Conservation (phyloP, 2,888 invertebrate species). For the Papilio gigon region DNA sequence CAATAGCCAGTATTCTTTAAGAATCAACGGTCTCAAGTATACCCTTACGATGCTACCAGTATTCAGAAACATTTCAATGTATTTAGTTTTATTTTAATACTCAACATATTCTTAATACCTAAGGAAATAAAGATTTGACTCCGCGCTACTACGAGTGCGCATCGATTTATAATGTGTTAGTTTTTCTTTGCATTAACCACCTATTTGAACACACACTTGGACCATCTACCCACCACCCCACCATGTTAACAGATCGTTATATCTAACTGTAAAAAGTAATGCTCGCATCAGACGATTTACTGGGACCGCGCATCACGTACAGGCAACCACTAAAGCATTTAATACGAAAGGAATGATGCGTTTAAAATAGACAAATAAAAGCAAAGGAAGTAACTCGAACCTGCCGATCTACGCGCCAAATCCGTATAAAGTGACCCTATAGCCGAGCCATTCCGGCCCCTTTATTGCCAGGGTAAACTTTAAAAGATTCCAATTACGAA, state of each 20-base stretch:
- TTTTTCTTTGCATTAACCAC: background rate
- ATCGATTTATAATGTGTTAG: too few relatives aligned
- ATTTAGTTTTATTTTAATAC: too few relatives aligned
- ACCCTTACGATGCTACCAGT: too few relatives aligned
- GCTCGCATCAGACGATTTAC: slow-evolving; percentile 13
- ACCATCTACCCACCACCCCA: background rate
- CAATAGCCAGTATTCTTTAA: slow-evolving; percentile 55
- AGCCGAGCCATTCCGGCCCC: slow-evolving; percentile 52
- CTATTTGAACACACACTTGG: too few relatives aligned
- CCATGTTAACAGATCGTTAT: slow-evolving; percentile 4
- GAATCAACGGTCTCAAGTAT: slow-evolving; percentile 23
- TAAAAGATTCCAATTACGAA: slow-evolving; percentile 78
- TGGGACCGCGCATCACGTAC: slow-evolving; percentile 14
- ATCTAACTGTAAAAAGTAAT: background rate
- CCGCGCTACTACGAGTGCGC: too few relatives aligned
- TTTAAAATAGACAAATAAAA: slow-evolving; percentile 35
- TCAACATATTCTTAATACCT: too few relatives aligned
- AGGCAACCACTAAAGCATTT: slow-evolving; percentile 36
- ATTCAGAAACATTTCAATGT: too few relatives aligned
- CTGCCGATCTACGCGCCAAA: slow-evolving; percentile 27
- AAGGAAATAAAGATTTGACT: too few relatives aligned
- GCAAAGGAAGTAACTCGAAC: slow-evolving; percentile 35
- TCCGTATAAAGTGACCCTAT: slow-evolving; percentile 42
- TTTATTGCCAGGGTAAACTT: slow-evolving; percentile 77
- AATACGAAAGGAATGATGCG: slow-evolving; percentile 25